These are phyloP conservation scores for Schizotus pectinicornis DNA, from an alignment of 2,888 invertebrate genomes.

Conservation along the genomic window DNA sequence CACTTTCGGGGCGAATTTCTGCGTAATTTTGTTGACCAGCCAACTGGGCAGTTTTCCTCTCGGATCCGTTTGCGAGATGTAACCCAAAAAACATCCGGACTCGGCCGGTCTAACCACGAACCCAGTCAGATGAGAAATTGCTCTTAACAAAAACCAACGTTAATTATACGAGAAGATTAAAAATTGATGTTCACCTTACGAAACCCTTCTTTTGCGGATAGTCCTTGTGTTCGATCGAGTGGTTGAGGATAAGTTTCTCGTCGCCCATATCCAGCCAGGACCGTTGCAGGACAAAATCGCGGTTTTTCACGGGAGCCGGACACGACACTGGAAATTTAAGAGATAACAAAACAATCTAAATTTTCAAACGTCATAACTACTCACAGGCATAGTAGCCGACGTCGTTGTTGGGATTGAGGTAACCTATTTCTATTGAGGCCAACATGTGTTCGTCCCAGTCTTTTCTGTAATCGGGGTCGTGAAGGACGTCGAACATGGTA, in stretches of 20 bases:
- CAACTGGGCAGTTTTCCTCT: conserved; percentile 86
- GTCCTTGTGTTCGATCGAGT: conserved; percentile 87
- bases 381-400: conserved; percentile 90
- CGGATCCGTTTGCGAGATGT: conserved; percentile 90
- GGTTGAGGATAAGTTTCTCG: conserved; percentile 88
- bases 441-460: conserved; percentile 93
- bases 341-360: background rate
- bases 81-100: conserved; percentile 79
- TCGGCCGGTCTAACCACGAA: conserved; percentile 70
- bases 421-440: conserved; percentile 84
- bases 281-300: conserved; percentile 90
- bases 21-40: conserved; percentile 87
- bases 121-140: conserved; percentile 67
- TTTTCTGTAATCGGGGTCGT: conserved; percentile 87
- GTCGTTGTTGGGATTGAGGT: conserved; percentile 91
- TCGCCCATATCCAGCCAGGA: conserved; percentile 88
- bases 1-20: conserved; percentile 85
- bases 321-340: conserved; percentile 72
- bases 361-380: conserved; percentile 45
- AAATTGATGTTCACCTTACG: conserved; percentile 64
- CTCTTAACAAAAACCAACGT: conserved; percentile 57
- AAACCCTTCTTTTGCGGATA: conserved; percentile 84
- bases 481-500: conserved; percentile 85
- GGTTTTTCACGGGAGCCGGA: conserved; percentile 84
- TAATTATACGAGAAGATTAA: conserved; percentile 1